phyloP scores from a whole-genome alignment of 2,888 invertebrate genomes.

The Temnothorax ravouxi region DNA sequence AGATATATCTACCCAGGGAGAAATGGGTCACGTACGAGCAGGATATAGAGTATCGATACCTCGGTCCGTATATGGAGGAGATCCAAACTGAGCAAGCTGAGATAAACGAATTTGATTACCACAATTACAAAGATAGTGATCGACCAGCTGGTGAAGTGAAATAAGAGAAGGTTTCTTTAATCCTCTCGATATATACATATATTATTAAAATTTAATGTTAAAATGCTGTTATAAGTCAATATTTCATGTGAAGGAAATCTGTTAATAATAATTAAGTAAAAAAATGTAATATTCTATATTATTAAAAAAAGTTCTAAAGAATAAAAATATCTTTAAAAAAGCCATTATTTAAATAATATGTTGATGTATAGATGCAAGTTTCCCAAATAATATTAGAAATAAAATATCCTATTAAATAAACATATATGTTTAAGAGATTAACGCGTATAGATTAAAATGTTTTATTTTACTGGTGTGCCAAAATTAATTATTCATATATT shows the following conservation, averaged over 20 bases:
- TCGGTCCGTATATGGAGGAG: conserved; percentile 65
- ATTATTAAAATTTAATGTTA: background rate
- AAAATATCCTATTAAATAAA: conserved; percentile 2
- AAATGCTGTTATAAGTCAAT: background rate
- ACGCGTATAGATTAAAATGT: background rate
- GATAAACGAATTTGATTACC: conserved; percentile 68
- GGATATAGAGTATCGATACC: conserved; percentile 70
- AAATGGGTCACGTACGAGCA: conserved; percentile 76
- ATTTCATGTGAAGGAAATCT: background rate
- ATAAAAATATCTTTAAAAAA: background rate
- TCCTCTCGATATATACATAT: background rate
- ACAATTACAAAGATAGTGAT: conserved; percentile 60
- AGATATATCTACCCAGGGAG: conserved; percentile 64
- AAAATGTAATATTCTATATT: background rate
- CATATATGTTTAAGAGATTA: background rate
- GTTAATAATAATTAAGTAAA: background rate
- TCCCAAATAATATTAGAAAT: background rate
- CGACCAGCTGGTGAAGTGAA: conserved; percentile 58
- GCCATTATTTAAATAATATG: background rate
- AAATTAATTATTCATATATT: background rate
- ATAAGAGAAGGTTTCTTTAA: background rate
- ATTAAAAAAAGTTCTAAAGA: background rate
- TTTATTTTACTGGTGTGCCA: background rate
- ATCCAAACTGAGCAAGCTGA: conserved; percentile 66
- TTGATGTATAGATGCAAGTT: background rate